Conservation (phyloP, 1,140 invertebrate species). For the Dinothrombium tinctorium region DNA sequence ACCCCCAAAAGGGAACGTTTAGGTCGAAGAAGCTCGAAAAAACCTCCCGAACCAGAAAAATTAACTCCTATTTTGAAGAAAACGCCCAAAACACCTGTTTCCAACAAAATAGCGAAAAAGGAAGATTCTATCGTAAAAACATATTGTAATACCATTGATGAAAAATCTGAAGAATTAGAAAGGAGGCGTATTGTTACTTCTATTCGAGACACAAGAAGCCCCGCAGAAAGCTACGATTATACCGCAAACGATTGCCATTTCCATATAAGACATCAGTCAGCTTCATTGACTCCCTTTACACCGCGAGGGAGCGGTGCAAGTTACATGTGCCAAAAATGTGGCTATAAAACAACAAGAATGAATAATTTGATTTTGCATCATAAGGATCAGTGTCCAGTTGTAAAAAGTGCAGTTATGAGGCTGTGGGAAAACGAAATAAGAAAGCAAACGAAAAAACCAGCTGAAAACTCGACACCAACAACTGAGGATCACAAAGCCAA, state of each 20-base stretch:
- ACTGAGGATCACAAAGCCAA: background rate
- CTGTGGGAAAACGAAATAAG: conserved; percentile 3
- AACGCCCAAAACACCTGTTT: no score
- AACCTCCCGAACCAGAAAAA: no score
- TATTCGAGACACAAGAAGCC: background rate
- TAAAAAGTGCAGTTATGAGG: no score
- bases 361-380: conserved; percentile 6
- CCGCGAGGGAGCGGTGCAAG: conserved; percentile 1
- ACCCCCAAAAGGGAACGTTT: background rate
- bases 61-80: no score
- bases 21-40: no score
- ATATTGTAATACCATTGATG: background rate
- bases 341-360: conserved; percentile 3
- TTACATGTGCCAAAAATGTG: conserved; percentile 9
- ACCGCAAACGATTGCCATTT: conserved; percentile 1
- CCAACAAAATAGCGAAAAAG: no score
- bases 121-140: background rate
- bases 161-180: conserved; percentile 2
- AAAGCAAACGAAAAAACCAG: background rate
- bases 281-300: background rate
- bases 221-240: conserved; percentile 4
- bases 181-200: background rate
- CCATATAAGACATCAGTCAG: conserved; percentile 6
- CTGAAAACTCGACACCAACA: background rate
- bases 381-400: conserved; percentile 5